Evolutionary conservation across 2,888 invertebrate genomes (phyloP).

Genomic region (Catocala nupta): DNA sequence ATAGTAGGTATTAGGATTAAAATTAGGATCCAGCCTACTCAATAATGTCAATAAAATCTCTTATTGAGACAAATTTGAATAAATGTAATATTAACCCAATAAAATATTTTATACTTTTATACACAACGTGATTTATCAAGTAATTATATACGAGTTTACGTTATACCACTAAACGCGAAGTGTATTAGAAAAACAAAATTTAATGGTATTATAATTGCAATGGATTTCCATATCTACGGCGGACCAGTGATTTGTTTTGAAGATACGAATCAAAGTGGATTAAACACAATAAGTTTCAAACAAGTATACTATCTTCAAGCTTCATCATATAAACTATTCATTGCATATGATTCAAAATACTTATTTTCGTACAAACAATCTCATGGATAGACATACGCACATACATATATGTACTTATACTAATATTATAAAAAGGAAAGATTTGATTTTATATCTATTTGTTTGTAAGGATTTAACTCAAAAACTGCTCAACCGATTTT

Average conservation of each 20-base stretch:
- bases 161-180: background rate
- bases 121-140: background rate
- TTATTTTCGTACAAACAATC: too few relatives aligned
- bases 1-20: too few relatives aligned
- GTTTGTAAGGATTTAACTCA: too few relatives aligned
- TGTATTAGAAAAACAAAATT: slow-evolving; percentile 14
- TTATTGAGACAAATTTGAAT: too few relatives aligned
- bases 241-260: slow-evolving; percentile 34
- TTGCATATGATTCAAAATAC: background rate
- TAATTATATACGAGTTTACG: background rate
- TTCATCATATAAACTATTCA: background rate
- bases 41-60: too few relatives aligned
- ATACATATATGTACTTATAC: too few relatives aligned
- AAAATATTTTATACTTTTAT: background rate
- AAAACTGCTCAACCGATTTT: too few relatives aligned
- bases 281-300: slow-evolving; percentile 13
- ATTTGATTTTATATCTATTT: too few relatives aligned
- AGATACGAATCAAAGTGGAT: slow-evolving; percentile 52
- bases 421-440: too few relatives aligned
- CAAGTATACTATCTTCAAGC: background rate
- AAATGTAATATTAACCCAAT: too few relatives aligned
- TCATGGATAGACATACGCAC: too few relatives aligned
- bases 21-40: too few relatives aligned
- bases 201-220: slow-evolving; percentile 59
- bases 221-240: slow-evolving; percentile 43